Evolutionary conservation across 2,797 vertebrate genomes (phyloP), one percentile per base, ranked within the genome.

Genomic region (Eulemur mongoz): DNA sequence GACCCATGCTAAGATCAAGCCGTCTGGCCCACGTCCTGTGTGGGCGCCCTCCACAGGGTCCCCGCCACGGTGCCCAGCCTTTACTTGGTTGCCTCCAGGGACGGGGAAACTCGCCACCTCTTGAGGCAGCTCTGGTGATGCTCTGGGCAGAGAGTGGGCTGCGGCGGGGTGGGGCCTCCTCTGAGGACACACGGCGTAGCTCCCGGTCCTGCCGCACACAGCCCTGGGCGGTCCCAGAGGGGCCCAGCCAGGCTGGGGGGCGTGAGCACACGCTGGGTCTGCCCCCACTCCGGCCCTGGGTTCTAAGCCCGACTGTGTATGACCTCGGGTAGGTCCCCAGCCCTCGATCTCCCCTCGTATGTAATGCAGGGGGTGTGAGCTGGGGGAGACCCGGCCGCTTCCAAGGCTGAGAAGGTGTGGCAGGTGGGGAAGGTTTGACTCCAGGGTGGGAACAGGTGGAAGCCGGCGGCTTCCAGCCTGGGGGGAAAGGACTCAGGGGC

Each of bases 21-120:
- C 4, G 2, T 18, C 22, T 8, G 4, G 67, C 2, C 13, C 94
- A 32, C 11, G 1, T 6, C n/a, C 2, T 4, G 4, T 0, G 9
- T 4, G 0, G 7, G 48, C 38, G 30, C 43, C 57, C 35, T 20
- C 67, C 17, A 20, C 30, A 7, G 20, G 2, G 1, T 7, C 7
- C 12, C 27, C 45, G 2, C 61, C 11, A 0, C 1, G 14, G 17
- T 0, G 11, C 40, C 83, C 59, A 11, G 54, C 40, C 40, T 78
- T 73, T 20, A 0, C 48, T 54, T 23, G 48, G 50, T 38, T 20
- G 38, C 27, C 20, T 57, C 72, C 20, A 30, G 63, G 48, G 23
- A 43, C 1, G 0, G 43, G 43, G 54, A 25, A 20, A 23, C 5
- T 43, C 5, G 1, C 10, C 1, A 0, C 3, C 50, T 65, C 23